phyloP scores from a whole-genome alignment of 2,797 vertebrate genomes.

The Lithobates pipiens region DNA sequence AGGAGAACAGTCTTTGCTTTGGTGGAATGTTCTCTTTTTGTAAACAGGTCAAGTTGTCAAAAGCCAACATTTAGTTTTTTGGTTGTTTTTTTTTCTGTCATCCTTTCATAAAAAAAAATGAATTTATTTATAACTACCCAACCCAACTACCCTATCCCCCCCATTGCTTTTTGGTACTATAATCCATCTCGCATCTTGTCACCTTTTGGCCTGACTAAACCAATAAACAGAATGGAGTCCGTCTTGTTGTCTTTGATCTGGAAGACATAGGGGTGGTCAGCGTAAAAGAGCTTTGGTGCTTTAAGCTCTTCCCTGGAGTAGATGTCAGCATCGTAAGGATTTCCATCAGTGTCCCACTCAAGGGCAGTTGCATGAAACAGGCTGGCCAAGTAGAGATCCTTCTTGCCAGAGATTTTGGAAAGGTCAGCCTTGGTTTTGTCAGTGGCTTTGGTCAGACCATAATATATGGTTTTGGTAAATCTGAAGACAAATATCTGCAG shows the following conservation, averaged over 20 bases:
- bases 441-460: slow-evolving; percentile 89
- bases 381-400: slow-evolving; percentile 91
- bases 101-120: slow-evolving; percentile 2
- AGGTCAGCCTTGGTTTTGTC: slow-evolving; percentile 93
- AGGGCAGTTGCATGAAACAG: slow-evolving; percentile 88
- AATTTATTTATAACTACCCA: slow-evolving; percentile 42
- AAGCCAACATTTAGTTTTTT: background rate
- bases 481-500: too few species aligned
- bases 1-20: background rate
- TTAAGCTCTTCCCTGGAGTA: slow-evolving; percentile 87
- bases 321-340: slow-evolving; percentile 85
- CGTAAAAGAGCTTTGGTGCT: slow-evolving; percentile 90
- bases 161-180: slow-evolving; percentile 70
- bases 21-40: slow-evolving; percentile 17
- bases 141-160: background rate
- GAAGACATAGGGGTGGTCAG: slow-evolving; percentile 93
- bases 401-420: slow-evolving; percentile 94
- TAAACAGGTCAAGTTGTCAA: slow-evolving; percentile 4
- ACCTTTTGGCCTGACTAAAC: slow-evolving; percentile 90
- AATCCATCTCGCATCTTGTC: slow-evolving; percentile 95
- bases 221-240: slow-evolving; percentile 90
- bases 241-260: slow-evolving; percentile 93
- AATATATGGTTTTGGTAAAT: too few species aligned
- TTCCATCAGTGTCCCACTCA: slow-evolving; percentile 89
- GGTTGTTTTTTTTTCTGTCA: background rate